Conservation (phyloP, 2,113 vertebrate species). For the Sebastes schlegelii region DNA sequence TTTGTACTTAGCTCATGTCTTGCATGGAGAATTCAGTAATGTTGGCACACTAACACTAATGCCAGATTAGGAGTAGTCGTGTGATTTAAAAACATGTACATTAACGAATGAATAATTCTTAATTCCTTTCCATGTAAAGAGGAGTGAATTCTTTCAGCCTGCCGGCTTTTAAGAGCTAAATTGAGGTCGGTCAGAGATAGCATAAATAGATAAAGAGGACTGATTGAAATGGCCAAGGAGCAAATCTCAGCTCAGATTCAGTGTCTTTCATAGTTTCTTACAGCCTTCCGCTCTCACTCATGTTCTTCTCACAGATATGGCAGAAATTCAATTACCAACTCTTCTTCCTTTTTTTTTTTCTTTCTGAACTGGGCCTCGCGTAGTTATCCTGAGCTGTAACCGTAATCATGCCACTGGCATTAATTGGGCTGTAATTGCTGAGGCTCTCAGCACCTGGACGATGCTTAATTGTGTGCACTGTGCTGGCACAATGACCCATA, state of each 20-base stretch:
- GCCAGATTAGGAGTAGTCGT: neutral
- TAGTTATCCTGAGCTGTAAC: constrained; percentile 82
- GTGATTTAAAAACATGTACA: neutral
- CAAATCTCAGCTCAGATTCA: constrained; percentile 38
- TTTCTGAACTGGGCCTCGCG: constrained; percentile 66
- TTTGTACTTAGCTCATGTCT: no score
- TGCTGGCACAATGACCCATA: constrained; percentile 86
- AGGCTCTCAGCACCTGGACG: constrained; percentile 86
- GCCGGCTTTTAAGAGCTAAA: constrained; percentile 39
- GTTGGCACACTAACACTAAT: no score
- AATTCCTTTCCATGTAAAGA: constrained; percentile 3
- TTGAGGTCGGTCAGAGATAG: constrained; percentile 47
- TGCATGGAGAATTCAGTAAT: no score
- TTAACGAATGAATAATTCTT: neutral
- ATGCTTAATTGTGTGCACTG: constrained; percentile 89
- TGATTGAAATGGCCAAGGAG: neutral
- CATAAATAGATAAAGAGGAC: constrained; percentile 51
- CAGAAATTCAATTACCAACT: constrained; percentile 80
- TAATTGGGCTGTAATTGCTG: constrained; percentile 88
- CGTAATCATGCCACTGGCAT: constrained; percentile 85
- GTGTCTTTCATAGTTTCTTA: constrained; percentile 34
- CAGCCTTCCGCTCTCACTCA: constrained; percentile 37
- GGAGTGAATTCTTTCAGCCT: constrained; percentile 27
- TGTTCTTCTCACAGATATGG: constrained; percentile 63
- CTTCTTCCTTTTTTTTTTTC: constrained; percentile 42